A percentile compares a stretch with the other conserved stretches of the same genome.
phyloP scores from a whole-genome alignment of 37 sponge, comb jelly and placozoan genomes.

The Aplysina aerophoba region DNA sequence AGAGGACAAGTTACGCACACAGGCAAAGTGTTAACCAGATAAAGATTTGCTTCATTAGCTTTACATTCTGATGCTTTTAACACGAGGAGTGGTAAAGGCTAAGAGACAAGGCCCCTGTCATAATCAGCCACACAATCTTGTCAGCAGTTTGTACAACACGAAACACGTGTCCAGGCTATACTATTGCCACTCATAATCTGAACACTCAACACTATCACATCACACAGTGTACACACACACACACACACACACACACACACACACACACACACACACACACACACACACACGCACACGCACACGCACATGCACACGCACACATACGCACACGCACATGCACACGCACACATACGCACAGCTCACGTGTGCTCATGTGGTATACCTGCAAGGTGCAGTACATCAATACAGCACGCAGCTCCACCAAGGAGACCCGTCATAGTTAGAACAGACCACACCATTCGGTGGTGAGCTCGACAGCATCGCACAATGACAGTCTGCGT shows the following conservation, averaged over 20 bases:
- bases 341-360: not conserved
- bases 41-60: too few species aligned
- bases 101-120: too few species aligned
- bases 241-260: not conserved
- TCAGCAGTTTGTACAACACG: too few species aligned
- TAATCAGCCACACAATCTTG: too few species aligned
- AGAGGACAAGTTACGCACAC: too few species aligned
- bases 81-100: not conserved
- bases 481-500: constrained; percentile 66
- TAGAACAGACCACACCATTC: constrained; percentile 57
- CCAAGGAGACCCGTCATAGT: constrained; percentile 39
- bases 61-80: too few species aligned
- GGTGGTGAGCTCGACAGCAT: constrained; percentile 57
- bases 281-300: not conserved
- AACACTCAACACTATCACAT: not conserved
- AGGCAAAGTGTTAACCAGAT: too few species aligned
- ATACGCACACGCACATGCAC: not conserved
- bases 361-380: too few species aligned
- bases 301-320: not conserved
- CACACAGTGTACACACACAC: not conserved
- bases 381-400: constrained; percentile 72
- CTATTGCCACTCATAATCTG: too few species aligned
- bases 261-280: constrained; percentile 14
- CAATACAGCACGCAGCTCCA: constrained; percentile 31
- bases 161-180: too few species aligned